phyloP scores from a whole-genome alignment of 1,140 invertebrate species.

The Thrips palmi region DNA sequence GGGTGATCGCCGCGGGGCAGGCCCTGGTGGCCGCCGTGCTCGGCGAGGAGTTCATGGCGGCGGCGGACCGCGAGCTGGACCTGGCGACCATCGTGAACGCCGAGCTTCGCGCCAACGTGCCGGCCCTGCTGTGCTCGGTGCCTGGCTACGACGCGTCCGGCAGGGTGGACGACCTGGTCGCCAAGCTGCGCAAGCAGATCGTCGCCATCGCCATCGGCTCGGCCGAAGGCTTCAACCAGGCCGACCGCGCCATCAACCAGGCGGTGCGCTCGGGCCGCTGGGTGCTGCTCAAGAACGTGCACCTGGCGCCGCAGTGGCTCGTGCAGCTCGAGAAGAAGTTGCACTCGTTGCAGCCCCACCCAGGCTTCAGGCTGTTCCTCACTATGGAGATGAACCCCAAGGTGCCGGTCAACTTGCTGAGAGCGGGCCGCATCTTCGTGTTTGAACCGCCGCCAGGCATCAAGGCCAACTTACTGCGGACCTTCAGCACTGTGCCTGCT shows the following conservation, averaged over 20 bases:
- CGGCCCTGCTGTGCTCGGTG: conserved; percentile 89
- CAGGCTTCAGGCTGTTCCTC: conserved; percentile 75
- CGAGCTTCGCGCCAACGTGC: conserved; percentile 79
- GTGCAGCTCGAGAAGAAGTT: conserved; percentile 98
- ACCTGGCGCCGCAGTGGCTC: conserved; percentile 95
- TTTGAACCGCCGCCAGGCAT: conserved; percentile 99
- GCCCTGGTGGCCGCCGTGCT: conserved; percentile 74
- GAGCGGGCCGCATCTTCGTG: conserved; percentile 90
- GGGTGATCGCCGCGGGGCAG: conserved; percentile 77
- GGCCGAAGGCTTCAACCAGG: conserved; percentile 97
- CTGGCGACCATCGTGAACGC: conserved; percentile 73
- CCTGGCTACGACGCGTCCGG: conserved; percentile 96
- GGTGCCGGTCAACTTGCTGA: conserved; percentile 82
- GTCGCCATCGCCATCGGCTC: conserved; percentile 98
- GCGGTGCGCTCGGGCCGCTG: conserved; percentile 93
- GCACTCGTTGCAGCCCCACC: conserved; percentile 85
- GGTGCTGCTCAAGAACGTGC: conserved; percentile 98
- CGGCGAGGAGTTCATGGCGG: conserved; percentile 71
- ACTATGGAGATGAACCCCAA: conserved; percentile 94
- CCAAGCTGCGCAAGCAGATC: conserved; percentile 81
- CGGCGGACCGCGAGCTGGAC: conserved; percentile 84
- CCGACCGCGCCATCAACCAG: conserved; percentile 91
- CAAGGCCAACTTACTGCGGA: conserved; percentile 84
- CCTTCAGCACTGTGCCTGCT: conserved; percentile 86
- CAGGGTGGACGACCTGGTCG: conserved; percentile 90